Base-by-base conservation (phyloP, 1,140 invertebrate species). In the Drosophila lini region DNA sequence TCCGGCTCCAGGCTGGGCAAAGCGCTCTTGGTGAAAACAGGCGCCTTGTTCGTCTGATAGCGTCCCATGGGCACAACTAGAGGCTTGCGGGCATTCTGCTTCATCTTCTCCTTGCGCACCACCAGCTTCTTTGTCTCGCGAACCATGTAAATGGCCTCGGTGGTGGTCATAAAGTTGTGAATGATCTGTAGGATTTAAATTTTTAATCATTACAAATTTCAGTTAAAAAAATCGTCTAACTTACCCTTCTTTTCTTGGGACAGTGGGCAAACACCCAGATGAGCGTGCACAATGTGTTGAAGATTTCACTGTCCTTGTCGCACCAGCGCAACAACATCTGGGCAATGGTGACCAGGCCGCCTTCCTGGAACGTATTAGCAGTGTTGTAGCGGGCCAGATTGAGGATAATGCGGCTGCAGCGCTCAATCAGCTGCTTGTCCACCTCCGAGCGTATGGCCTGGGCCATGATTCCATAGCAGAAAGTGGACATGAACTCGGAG, bases 221-320 rank as follows among this genome's bases (percentile, higher is more conserved):
- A 19, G 9, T 7, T 47, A 6, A 45, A 15, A 8, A 3, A 5
- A 5, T 16, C 19, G 3, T 5, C 10, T 25, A 61, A 67, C 3
- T 86, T 89, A 94, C 94, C 92, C 91, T 81, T 78, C 92, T 93
- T 45, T 93, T 92, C 32, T 89, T 81, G n/a, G 93, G 91, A 55
- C 94, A 94, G 81, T 94, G 94, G 3, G 94, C 92, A 84, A 95
- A 95, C 15, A 95, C 86, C 94, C 94, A 95, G 31, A 95, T 82
- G 16, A 95, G 93, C 0, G 95, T 95, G 41, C 94, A 94, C 9
- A 95, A 81, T 16, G 94, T 93, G 60, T 94, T 93, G 61, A 95
- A 95, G 36, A 95, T 83, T 19, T 93, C 92, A 15, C 93, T 93
- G 71, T 95, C 94, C 70, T 94, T 95, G 64, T 94, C 95, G 80